Evolutionary conservation across 2,888 invertebrate genomes (phyloP), one percentile per base, ranked within the genome.

Genomic region (Dryocosmus kuriphilus): DNA sequence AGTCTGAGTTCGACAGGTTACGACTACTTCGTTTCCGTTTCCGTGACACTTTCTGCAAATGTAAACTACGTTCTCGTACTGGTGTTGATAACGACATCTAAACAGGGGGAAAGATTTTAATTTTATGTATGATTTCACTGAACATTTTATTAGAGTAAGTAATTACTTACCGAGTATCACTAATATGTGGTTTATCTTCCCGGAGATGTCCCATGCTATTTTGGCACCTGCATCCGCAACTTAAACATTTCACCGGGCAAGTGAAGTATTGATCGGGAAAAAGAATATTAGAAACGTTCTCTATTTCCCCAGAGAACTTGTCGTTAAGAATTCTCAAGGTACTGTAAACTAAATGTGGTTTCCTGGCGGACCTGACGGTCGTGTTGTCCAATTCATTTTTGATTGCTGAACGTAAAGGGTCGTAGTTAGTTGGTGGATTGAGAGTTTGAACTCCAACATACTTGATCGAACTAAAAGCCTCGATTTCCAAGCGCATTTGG

Each of bases 251-350:
- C 2, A 94, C 93, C 27, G 94, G 93, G 87, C 96, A 97, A 0
- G 96, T 96, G 86, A 96, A 96, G 92, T 96, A 96, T 88, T 96
- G 95, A 86, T 96, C 95, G 46, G 96, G 95, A 90, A 96, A 96
- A 74, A 95, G 92, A 86, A 94, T 94, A 22, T 94, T 94, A 24
- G 94, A 91, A 57, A 93, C 91, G 81, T 94, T 94, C 67, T 93
- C 93, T 60, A 96, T 94, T 84, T 94, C 93, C 3, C 95, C 95
- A 84, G 94, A 95, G 88, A 96, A 96, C 90, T 96, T 96, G 78
- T 95, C 94, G 92, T 96, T 96, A 74, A 97, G 91, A 74, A 95
- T 94, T 92, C 95, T 94, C 77, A 96, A 92, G 4, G 95, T 95
- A 78, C 93, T 93, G 86, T 94, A 96, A 65, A 96, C 94, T 78